Conservation (phyloP, 2,888 invertebrate genomes). For the Mactromeris polynyma region DNA sequence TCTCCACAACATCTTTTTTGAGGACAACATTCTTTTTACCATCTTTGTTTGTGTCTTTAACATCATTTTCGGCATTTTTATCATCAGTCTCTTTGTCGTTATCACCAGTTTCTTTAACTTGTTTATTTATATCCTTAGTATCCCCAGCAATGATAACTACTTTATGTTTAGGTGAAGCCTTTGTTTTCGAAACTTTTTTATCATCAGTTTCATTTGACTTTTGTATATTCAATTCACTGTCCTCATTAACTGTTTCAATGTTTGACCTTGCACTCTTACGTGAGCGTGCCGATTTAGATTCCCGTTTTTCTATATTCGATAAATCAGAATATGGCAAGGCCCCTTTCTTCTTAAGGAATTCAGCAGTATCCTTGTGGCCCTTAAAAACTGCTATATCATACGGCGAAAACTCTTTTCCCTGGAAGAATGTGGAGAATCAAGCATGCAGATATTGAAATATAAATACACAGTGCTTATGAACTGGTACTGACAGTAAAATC, state of each 20-base stretch:
- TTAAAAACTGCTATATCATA: slow-evolving; percentile 95
- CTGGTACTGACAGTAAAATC: neutral
- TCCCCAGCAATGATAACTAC: slow-evolving; percentile 29
- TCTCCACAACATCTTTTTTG: neutral
- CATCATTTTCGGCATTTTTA: neutral
- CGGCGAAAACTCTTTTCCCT: slow-evolving; percentile 94
- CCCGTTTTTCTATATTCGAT: slow-evolving; percentile 64
- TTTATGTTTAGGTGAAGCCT: slow-evolving; percentile 20
- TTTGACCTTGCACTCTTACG: slow-evolving; percentile 24
- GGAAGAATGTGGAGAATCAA: slow-evolving; percentile 37
- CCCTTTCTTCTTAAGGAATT: slow-evolving; percentile 96
- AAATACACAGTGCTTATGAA: neutral
- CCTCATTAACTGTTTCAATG: slow-evolving; percentile 39
- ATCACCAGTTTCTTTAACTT: neutral
- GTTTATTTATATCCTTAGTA: neutral
- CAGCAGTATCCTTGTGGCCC: slow-evolving; percentile 96
- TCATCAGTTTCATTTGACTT: slow-evolving; percentile 3
- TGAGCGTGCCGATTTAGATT: slow-evolving; percentile 49
- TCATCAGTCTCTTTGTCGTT: neutral
- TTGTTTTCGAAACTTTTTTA: slow-evolving; percentile 26
- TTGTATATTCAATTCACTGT: slow-evolving; percentile 25
- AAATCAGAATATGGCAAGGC: slow-evolving; percentile 86
- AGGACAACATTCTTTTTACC: neutral
- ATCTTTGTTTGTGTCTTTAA: neutral
- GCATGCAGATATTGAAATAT: neutral